phyloP scores from a whole-genome alignment of 2,888 invertebrate genomes.

The Plutella xylostella region DNA sequence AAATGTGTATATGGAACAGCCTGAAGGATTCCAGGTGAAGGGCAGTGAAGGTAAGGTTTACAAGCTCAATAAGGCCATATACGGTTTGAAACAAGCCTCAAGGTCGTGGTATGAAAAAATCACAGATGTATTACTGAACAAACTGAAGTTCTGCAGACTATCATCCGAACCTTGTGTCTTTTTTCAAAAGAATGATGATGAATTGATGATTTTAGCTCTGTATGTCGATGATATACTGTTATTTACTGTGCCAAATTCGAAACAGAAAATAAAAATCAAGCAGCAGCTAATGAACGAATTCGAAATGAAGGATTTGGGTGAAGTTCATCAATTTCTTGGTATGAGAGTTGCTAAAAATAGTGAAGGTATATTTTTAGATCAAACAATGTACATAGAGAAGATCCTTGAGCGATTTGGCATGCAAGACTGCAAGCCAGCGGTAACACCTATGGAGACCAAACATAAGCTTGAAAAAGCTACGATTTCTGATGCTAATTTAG shows the following conservation, averaged over 20 bases:
- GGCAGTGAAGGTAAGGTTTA: not conserved
- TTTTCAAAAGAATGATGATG: not conserved
- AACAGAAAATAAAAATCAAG: not conserved
- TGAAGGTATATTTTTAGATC: not conserved
- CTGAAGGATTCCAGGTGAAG: not conserved
- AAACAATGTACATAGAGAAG: not conserved
- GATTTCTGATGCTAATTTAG: not conserved
- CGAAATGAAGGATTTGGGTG: slow-evolving; percentile 2
- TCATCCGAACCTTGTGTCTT: slow-evolving; percentile 5
- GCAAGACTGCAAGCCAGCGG: not conserved
- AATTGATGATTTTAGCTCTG: not conserved
- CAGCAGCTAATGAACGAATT: not conserved
- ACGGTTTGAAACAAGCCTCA: slow-evolving; percentile 5
- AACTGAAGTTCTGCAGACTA: not conserved
- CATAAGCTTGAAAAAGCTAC: not conserved
- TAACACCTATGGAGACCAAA: slow-evolving; percentile 1
- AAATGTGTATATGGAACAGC: not conserved
- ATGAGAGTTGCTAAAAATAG: not conserved
- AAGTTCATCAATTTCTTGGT: not conserved
- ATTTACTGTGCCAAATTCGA: not conserved
- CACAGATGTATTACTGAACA: not conserved
- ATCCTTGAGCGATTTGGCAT: not conserved
- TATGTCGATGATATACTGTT: slow-evolving; percentile 8
- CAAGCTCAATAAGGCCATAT: not conserved
- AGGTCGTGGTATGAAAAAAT: not conserved